These are phyloP conservation scores for Theristicus caerulescens DNA, from an alignment of 2,113 vertebrate genomes.

Conservation along the genomic window DNA sequence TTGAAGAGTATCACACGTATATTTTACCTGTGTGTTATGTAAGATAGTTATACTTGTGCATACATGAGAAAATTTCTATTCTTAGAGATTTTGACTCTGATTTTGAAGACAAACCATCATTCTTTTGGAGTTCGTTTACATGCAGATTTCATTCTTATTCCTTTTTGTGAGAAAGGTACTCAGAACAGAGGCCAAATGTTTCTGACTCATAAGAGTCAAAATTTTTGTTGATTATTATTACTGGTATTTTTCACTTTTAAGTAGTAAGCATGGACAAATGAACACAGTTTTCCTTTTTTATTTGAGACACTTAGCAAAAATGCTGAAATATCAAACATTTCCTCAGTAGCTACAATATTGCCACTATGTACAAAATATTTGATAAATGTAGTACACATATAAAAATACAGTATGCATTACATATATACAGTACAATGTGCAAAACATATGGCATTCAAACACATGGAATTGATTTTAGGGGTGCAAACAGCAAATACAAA, in stretches of 20 bases:
- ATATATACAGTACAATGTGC: slow-evolving; percentile 99
- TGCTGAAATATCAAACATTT: slow-evolving; percentile 86
- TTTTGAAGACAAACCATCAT: not conserved
- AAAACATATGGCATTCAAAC: slow-evolving; percentile 94
- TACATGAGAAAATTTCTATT: not conserved
- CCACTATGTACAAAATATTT: slow-evolving; percentile 93
- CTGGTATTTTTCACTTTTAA: not conserved
- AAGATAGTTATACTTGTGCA: not conserved
- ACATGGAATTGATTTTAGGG: slow-evolving; percentile 79
- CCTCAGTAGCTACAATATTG: slow-evolving; percentile 83
- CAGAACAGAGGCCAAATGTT: not conserved
- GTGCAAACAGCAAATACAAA: slow-evolving; percentile 86
- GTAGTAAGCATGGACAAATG: not conserved
- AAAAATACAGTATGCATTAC: slow-evolving; percentile 97
- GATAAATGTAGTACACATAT: slow-evolving; percentile 91
- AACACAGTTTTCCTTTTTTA: slow-evolving; percentile 73
- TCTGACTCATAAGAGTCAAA: not conserved
- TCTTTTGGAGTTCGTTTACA: not conserved
- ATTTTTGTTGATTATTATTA: not conserved
- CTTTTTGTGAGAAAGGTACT: not conserved
- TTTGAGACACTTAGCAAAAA: slow-evolving; percentile 85
- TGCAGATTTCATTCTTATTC: not conserved
- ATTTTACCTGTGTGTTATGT: not conserved
- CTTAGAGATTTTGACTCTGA: not conserved
- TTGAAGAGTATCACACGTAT: not conserved